Base-by-base conservation (phyloP, 2,113 vertebrate species). In the Pteropus alecto region DNA sequence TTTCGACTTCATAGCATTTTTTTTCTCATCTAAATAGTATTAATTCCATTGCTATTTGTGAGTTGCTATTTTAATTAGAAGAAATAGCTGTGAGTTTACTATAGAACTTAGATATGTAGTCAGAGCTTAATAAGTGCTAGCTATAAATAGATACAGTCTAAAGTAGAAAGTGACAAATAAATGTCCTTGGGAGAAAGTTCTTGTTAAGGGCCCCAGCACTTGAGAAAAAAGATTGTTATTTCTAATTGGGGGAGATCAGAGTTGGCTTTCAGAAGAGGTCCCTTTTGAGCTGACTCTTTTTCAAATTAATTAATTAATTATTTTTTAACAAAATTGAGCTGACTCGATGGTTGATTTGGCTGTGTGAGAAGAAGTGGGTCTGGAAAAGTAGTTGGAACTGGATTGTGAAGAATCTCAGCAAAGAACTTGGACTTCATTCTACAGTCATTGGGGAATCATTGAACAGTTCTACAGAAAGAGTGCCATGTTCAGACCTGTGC, bases 1-100 rank as follows among this genome's bases (percentile, higher is more conserved):
- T 93, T 87, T 83, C 22, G 26, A 14, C 21, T 65, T 74, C n/a
- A n/a, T 83, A 78, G 54, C 35, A 43, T 56, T 51, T 70, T 18
- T 56, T 70, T 30, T 51, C 19, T 35, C 41, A 76, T 60, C 10
- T 65, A 74, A 76, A 65, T 76, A 12, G n/a, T 16, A 54, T 92
- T 48, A 73, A 58, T 96, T 83, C 46, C 68, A 58, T 79, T 94
- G 15, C 79, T 87, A 10, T 65, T 94, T 81, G 35, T 89, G 68
- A 92, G 79, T 85, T 81, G 51, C 43, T 91, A 3, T 61, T 93
- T 93, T 84, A 48, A 41, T 86, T 28, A 58, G 38, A 95, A 83
- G 54, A 94, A 93, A 43, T n/a, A 81, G 26, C 56, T 6, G 14
- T 70, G 68, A 41, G 28, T 93, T 58, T 81, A 65, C 15, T 87